Evolutionary conservation across 1,140 invertebrate genomes (phyloP), one percentile per base, ranked within the genome.

Genomic region (Choristoneura fumiferana): DNA sequence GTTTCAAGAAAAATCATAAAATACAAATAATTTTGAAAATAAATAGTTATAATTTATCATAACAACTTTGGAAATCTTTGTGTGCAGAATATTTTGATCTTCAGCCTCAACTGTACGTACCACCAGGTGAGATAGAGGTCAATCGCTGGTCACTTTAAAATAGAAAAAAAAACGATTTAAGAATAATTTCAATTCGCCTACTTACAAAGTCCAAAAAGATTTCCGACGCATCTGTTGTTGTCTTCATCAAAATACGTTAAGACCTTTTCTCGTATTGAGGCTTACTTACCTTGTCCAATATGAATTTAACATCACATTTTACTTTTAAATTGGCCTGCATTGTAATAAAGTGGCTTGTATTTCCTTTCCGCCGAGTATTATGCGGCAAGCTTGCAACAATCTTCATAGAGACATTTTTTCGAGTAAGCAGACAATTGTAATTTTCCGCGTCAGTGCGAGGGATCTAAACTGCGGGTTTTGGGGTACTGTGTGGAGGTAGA

Each of bases 361-460:
- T 45, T 49, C 43, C 17, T 49, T 13, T 45, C 18, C 22, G 15
- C 18, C 8, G 40, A 0, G 38, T 40, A 43, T 29, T 29, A 29
- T 39, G 37, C 37, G 14, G 18, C 13, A 2, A 15, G 18, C 43
- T 29, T 49, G 43, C 43, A 29, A 37, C 35, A 37, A 49, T 49
- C 29, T 49, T 33, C n/a, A 18, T 29, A 33, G 17, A 45, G 43
- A 49, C 43, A 33, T 49, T 49, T 49, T 22, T 49, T 29, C n/a
- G 14, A 45, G 15, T 9, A 68, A 70, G 64, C 65, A 69, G 70
- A 78, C 73, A 69, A 69, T 80, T 76, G 70, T 83, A 83, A 83
- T 83, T 85, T 85, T 76, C 74, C 75, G 69, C 70, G 61, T 75
- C 63, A 76, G 62, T 72, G 74, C 73, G 17, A 22, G 2, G 38